These are phyloP conservation scores for Drosophila borborema DNA, from an alignment of 2,888 invertebrate genomes.

Conservation along the genomic window DNA sequence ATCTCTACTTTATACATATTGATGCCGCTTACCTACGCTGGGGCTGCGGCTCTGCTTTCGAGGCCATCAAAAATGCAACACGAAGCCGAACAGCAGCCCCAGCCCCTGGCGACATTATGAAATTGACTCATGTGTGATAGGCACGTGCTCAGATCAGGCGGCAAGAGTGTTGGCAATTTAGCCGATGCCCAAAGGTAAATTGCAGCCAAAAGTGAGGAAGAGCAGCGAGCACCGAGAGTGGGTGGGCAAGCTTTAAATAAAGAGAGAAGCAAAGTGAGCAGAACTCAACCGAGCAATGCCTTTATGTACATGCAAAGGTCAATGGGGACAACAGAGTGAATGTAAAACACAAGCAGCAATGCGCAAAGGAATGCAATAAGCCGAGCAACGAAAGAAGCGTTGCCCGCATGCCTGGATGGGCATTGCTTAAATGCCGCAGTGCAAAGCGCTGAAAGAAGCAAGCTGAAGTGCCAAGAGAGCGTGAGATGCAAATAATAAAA, in stretches of 20 bases:
- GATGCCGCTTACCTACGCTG: slow-evolving; percentile 7
- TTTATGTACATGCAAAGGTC: slow-evolving; percentile 14
- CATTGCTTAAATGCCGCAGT: background rate
- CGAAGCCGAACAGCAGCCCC: background rate
- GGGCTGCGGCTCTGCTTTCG: slow-evolving; percentile 9
- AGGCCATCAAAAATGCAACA: slow-evolving; percentile 38
- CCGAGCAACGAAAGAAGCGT: background rate
- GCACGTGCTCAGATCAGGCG: slow-evolving; percentile 28
- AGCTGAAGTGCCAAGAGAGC: background rate
- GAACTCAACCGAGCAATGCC: background rate
- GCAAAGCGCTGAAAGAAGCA: background rate
- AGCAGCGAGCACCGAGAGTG: background rate
- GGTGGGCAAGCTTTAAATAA: background rate
- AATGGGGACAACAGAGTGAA: background rate
- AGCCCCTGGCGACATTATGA: slow-evolving; percentile 27
- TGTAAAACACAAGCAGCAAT: background rate
- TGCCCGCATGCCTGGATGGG: background rate
- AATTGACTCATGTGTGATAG: slow-evolving; percentile 32
- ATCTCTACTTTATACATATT: slow-evolving; percentile 22
- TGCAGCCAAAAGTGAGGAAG: background rate
- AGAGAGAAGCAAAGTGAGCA: background rate
- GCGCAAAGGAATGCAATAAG: slow-evolving; percentile 7
- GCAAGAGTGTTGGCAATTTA: slow-evolving; percentile 18
- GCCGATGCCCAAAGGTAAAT: background rate
- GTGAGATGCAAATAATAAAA: background rate